Base-by-base conservation (phyloP, 2,113 vertebrate genomes). In the Serilophus lunatus region DNA sequence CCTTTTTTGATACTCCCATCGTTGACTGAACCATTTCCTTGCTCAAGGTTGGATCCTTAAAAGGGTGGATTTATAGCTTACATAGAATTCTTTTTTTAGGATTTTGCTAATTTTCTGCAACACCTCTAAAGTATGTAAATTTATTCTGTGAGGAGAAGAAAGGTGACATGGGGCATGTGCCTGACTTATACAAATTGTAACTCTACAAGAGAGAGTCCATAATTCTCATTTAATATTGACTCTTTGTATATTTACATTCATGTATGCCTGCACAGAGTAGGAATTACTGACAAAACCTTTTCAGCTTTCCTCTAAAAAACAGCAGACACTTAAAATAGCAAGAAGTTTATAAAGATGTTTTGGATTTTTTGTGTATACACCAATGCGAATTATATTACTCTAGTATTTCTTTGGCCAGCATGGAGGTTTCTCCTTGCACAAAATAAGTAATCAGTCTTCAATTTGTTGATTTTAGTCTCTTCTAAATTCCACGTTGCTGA, bases 1-100 rank as follows among this genome's bases (percentile, higher is more conserved):
- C 20, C 9, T 93, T 82, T 97, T 92, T 92, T 91, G 38, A 79
- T 88, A 74, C 57, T 59, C 42, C 77, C 49, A 94, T 92, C 82
- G 17, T 71, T 51, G 35, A 35, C 12, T 1, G 7, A 66, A 40
- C 38, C 1, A 9, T 70, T 63, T 36, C 18, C 8, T 47, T 84
- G 25, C 50, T 60, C 2, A 25, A 50, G 15, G 1, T 28, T 89
- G 26, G 9, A 86, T 38, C 22, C n/a, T 95, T 42, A 61, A 83
- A 79, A 82, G 11, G 13, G 54, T 54, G 42, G 26, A 94, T 63
- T 71, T 80, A 61, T 65, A 47, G 9, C 45, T 47, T 47, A 22
- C 10, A 22, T 47, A 22, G 45, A 47, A 47, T 22, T 47, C 64
- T 7, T 25, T 65, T 36, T 35, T 61, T 18, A 2, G 23, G 24